A percentile compares a stretch with the other conserved stretches of the same genome.
phyloP scores from a whole-genome alignment of 53 echinoderm and acorn worm genomes.

The Henricia sp. region DNA sequence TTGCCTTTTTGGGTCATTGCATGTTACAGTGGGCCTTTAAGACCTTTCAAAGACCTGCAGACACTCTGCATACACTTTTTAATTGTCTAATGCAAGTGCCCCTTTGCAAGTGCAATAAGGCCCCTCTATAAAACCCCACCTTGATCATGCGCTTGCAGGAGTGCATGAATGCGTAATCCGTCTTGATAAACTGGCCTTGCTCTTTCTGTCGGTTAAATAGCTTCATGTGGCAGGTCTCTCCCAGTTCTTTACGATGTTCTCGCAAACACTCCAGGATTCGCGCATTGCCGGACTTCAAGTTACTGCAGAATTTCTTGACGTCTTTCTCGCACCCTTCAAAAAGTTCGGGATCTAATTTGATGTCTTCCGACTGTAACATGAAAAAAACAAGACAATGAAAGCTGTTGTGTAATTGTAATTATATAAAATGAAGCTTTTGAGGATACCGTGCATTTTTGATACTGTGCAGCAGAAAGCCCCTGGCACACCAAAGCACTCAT shows the following conservation, averaged over 20 bases:
- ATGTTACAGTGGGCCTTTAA: too few relatives aligned
- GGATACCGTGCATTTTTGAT: too few relatives aligned
- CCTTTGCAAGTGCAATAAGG: too few relatives aligned
- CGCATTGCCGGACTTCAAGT: constrained; percentile 73
- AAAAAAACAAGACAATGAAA: neutral
- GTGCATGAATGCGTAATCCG: constrained; percentile 90
- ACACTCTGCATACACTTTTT: constrained; percentile 49
- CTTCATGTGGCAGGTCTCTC: constrained; percentile 73
- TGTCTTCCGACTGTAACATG: constrained; percentile 55
- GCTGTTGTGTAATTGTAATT: too few relatives aligned
- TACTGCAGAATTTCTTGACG: constrained; percentile 22
- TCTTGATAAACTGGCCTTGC: constrained; percentile 75
- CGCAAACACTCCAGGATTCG: constrained; percentile 85
- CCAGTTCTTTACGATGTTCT: constrained; percentile 67
- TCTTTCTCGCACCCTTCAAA: constrained; percentile 57
- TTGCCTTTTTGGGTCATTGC: too few relatives aligned
- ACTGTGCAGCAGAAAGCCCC: too few relatives aligned
- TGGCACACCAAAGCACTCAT: too few relatives aligned
- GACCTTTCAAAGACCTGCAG: too few relatives aligned
- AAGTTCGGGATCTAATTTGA: constrained; percentile 69
- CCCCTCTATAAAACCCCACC: constrained; percentile 44
- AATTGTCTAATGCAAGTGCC: neutral
- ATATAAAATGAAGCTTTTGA: too few relatives aligned
- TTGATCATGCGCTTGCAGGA: constrained; percentile 91
- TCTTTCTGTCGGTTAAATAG: constrained; percentile 86